Conservation (phyloP, 2,888 invertebrate genomes). For the Hypercompe scribonia region DNA sequence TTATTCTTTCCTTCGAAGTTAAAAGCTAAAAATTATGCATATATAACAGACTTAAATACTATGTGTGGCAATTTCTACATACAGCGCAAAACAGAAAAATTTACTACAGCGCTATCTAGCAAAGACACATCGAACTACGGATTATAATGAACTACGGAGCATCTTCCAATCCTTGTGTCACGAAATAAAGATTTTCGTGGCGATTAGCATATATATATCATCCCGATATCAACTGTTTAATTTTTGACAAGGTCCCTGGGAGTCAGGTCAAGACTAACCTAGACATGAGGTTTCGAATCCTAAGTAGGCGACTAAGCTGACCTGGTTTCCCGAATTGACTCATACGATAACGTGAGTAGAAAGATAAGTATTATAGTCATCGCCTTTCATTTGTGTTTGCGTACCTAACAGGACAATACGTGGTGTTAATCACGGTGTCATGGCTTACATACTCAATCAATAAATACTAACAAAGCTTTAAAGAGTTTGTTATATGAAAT, state of each 20-base stretch:
- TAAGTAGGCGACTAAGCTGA: conserved; percentile 27
- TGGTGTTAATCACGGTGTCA: conserved; percentile 17
- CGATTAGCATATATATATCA: no score
- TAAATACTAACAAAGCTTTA: background rate
- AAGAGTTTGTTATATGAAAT: no score
- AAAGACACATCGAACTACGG: no score
- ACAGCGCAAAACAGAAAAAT: no score
- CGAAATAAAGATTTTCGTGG: no score
- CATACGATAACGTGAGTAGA: conserved; percentile 36
- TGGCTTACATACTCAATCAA: background rate
- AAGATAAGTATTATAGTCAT: conserved; percentile 40
- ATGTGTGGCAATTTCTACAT: no score
- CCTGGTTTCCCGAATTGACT: conserved; percentile 42
- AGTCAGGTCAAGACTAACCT: conserved; percentile 15
- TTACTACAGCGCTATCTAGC: no score
- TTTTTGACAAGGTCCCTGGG: background rate
- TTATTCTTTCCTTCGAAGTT: background rate
- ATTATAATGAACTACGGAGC: no score
- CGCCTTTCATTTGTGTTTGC: conserved; percentile 34
- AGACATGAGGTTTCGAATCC: conserved; percentile 29
- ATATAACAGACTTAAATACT: background rate
- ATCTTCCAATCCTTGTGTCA: no score
- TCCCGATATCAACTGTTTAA: background rate
- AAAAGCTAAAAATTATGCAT: background rate
- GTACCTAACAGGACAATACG: conserved; percentile 13